A percentile compares a stretch with the other conserved stretches of the same genome.
Evolutionary conservation across 2,113 vertebrate species (phyloP).

Genomic region (Agapornis roseicollis): DNA sequence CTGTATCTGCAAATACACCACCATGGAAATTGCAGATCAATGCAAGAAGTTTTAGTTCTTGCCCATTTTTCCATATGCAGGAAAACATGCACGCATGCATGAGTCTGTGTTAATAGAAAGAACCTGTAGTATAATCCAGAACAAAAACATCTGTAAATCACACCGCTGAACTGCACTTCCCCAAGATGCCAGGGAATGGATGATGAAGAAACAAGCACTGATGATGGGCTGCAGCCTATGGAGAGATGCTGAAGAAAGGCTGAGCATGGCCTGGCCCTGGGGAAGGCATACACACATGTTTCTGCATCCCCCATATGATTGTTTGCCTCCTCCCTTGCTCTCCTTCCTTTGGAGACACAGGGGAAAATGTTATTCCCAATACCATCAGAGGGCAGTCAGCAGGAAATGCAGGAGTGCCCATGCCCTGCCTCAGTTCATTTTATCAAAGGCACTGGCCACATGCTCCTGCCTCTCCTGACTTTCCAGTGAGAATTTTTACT

Average conservation of each 20-base stretch:
- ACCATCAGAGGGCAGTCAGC: accelerated
- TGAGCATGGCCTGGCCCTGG: neutral
- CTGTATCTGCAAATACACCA: neutral
- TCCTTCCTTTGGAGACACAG: neutral
- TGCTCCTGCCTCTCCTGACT: neutral
- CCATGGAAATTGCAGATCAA: neutral
- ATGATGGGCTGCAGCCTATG: accelerated
- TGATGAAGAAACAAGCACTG: neutral
- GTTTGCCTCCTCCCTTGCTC: accelerated
- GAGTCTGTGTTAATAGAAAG: neutral
- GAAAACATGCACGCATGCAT: accelerated
- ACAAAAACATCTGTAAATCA: neutral
- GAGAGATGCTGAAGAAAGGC: neutral
- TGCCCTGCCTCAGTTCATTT: neutral
- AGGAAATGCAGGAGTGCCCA: neutral
- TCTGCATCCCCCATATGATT: accelerated
- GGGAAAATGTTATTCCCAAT: neutral
- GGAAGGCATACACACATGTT: accelerated
- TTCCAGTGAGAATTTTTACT: neutral
- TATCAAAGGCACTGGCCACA: neutral
- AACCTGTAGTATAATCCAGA: neutral
- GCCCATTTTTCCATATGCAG: neutral
- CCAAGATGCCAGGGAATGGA: neutral
- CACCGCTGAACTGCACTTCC: neutral
- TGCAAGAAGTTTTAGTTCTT: neutral